Evolutionary conservation across 2,797 vertebrate genomes (phyloP).

Genomic region (Chaetophractus vellerosus): DNA sequence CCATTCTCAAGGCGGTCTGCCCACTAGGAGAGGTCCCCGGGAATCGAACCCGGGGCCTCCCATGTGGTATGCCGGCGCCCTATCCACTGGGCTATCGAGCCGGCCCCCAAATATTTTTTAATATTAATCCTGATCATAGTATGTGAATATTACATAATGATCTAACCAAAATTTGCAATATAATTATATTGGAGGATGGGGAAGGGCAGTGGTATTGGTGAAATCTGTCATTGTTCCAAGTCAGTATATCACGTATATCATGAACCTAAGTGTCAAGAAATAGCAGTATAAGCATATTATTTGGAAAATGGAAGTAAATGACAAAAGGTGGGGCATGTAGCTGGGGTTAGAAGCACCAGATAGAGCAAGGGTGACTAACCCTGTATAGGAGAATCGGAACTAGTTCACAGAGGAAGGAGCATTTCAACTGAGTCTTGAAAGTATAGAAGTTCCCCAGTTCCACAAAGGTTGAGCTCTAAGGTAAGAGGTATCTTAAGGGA

Average conservation of each 20-base stretch:
- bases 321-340: neutral
- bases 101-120: constrained; percentile 46
- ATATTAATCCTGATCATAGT: neutral
- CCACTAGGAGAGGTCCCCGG: too few species aligned
- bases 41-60: too few species aligned
- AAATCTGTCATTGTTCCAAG: constrained; percentile 51
- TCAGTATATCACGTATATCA: constrained; percentile 7
- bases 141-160: neutral
- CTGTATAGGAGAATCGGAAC: neutral
- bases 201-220: neutral
- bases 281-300: neutral
- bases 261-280: constrained; percentile 57
- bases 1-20: too few species aligned
- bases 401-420: neutral
- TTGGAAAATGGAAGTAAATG: constrained; percentile 49
- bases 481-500: neutral
- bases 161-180: constrained; percentile 45
- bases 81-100: too few species aligned
- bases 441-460: neutral
- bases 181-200: constrained; percentile 14
- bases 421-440: neutral
- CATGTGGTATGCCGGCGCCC: too few species aligned
- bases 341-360: neutral
- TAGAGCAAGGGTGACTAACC: neutral
- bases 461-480: neutral